Evolutionary conservation across 2,797 vertebrate genomes (phyloP), one percentile per base, ranked within the genome.

Genomic region (Benthosema pterotum): DNA sequence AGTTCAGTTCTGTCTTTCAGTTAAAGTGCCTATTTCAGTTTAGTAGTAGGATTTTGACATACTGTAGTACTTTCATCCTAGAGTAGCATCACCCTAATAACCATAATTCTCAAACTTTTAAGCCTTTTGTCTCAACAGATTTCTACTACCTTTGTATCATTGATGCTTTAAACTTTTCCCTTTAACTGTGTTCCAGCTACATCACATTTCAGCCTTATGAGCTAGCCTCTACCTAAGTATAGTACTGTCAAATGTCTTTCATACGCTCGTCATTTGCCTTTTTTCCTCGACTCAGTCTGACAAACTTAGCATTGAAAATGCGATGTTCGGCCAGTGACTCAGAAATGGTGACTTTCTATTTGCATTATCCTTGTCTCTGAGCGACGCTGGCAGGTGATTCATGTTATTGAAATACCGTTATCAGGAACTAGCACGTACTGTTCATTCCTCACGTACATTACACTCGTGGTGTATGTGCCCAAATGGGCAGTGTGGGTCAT

Each of bases 1-100:
- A 58, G 32, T 38, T 38, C 32, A 53, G 54, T 49, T 19, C 58
- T 9, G 75, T 72, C 55, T 78, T 74, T 74, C 71, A 51, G 80
- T 85, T 86, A 11, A 89, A 91, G 90, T 91, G 87, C 89, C 84
- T 91, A 74, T 69, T 65, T 69, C 67, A 53, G 75, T 88, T 82
- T n/a, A 64, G 61, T 71, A 46, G 71, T 67, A 58, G 56, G 61
- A 62, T 71, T 28, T 38, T 38, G 8, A 38, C 32, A 38, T 38
- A 38, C 32, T 38, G 32, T 38, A 52, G 8, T 38, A 52, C 32
- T 38, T 38, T 38, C 32, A 38, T 38, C 32, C 32, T 38, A 38
- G 32, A 38, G 32, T 38, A 38, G 32, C 32, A 38, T 38, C 32
- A 38, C 32, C 32, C 8, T 9, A 38, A 38, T 11, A 38, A 38